phyloP scores from a whole-genome alignment of 2,797 vertebrate genomes.

The Poecilia velifera region DNA sequence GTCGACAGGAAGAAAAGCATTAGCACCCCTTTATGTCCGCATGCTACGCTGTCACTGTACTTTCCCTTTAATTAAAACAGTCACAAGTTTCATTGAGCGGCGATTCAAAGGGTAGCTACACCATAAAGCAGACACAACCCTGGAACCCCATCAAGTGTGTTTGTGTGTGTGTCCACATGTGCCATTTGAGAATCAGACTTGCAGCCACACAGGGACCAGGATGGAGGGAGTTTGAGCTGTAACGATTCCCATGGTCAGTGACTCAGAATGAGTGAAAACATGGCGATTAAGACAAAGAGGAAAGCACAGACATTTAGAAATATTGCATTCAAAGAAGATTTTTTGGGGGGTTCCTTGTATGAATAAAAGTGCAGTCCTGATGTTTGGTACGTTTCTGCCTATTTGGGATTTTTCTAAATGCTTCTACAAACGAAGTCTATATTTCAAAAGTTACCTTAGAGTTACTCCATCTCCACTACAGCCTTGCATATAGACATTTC shows the following conservation, averaged over 20 bases:
- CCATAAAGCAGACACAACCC: conserved; percentile 74
- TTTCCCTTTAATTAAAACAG: conserved; percentile 81
- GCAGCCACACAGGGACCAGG: conserved; percentile 54
- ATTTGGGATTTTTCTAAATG: background rate
- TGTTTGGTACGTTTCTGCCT: background rate
- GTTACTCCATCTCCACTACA: background rate
- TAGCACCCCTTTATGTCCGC: conserved; percentile 72
- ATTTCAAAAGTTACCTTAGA: background rate
- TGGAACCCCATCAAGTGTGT: conserved; percentile 58
- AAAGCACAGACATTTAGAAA: conserved; percentile 34
- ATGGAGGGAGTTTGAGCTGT: conserved; percentile 71
- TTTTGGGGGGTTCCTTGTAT: background rate
- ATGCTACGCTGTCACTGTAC: conserved; percentile 73
- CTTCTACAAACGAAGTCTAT: background rate
- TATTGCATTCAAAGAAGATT: background rate
- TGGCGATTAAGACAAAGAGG: conserved; percentile 61
- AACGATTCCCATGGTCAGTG: conserved; percentile 74
- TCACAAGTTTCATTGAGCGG: conserved; percentile 80
- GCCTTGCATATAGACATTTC: background rate
- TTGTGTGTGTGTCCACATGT: conserved; percentile 38
- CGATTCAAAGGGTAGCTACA: conserved; percentile 77
- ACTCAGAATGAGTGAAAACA: conserved; percentile 70
- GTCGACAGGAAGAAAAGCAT: conserved; percentile 76
- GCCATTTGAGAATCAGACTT: conserved; percentile 49
- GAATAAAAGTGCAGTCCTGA: background rate